phyloP scores from a whole-genome alignment of 2,888 invertebrate genomes.

The Boloria selene region DNA sequence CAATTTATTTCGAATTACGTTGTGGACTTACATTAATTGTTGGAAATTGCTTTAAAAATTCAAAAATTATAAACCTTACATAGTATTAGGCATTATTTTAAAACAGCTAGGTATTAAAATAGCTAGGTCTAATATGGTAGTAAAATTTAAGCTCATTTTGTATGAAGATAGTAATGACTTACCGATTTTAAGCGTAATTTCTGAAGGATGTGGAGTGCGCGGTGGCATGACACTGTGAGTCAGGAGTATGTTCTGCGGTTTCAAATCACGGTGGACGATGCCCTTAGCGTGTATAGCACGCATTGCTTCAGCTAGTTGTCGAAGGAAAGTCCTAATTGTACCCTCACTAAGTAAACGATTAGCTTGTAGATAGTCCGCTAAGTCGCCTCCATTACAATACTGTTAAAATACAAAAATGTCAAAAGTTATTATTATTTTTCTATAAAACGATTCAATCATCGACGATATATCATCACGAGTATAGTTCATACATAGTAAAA shows the following conservation, averaged over 20 bases:
- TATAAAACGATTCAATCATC: too few relatives aligned
- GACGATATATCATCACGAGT: too few relatives aligned
- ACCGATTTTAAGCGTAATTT: slow-evolving; percentile 98
- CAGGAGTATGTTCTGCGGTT: slow-evolving; percentile 99
- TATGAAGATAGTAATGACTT: slow-evolving; percentile 46
- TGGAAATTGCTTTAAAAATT: too few relatives aligned
- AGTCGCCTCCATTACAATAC: slow-evolving; percentile 99
- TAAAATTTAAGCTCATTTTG: neutral
- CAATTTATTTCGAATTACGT: neutral
- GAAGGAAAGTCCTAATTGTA: slow-evolving; percentile 96
- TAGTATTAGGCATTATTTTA: too few relatives aligned
- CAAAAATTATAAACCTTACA: too few relatives aligned
- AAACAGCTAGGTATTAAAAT: too few relatives aligned
- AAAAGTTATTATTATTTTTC: neutral
- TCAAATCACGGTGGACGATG: slow-evolving; percentile 99
- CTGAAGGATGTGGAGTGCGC: slow-evolving; percentile 87
- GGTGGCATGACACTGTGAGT: slow-evolving; percentile 87
- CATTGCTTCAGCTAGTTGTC: slow-evolving; percentile 99
- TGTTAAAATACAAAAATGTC: slow-evolving; percentile 55
- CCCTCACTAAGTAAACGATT: slow-evolving; percentile 98
- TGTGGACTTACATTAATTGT: neutral
- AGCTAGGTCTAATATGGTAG: neutral
- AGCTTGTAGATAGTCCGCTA: slow-evolving; percentile 97
- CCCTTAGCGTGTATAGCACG: slow-evolving; percentile 98
- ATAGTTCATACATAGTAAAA: too few relatives aligned